Evolutionary conservation across 2,797 vertebrate genomes (phyloP), one percentile per base, ranked within the genome.

Genomic region (Sebastes matsubarae): DNA sequence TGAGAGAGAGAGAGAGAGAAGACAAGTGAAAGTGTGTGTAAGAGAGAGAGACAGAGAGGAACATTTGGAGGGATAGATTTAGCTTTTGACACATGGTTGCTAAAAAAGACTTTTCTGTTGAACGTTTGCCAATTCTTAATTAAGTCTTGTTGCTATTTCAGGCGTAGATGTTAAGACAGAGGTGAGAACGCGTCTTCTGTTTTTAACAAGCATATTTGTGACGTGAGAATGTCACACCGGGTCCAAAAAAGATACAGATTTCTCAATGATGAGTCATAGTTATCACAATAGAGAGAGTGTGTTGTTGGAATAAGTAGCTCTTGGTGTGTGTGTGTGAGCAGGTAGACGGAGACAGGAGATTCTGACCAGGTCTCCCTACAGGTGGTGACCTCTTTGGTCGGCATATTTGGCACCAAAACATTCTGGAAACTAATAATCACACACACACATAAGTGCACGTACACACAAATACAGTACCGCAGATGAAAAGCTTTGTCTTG

Each of bases 201-300:
- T 87, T 73, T 30, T 63, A 77, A 68, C 77, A 52, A 82, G 50
- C n/a, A n/a, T 66, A 32, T 72, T 74, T 70, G 29, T 36, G 52
- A 79, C 32, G 69, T 83, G 75, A 80, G 46, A 88, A 86, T 72
- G 25, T 77, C 84, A 82, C 86, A 72, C 13, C 25, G 42, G 2
- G 18, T 81, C 66, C 38, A 69, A 71, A 89, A 87, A 81, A 72
- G 66, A 66, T 22, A 34, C 61, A 64, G 68, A 74, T 81, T 59
- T 86, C 42, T 87, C 59, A 69, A 18, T 71, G 32, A 65, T 85
- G 84, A 90, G 58, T 90, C 87, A 90, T 42, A 57, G 54, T 61
- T 75, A 34, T 63, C 75, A 79, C 59, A 73, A 77, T 18, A 42
- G 20, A 72, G 38, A 11, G 27, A 30, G 64, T 75, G 54, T 32